A percentile compares a stretch with the other conserved stretches of the same genome.
Conservation (phyloP, 2,888 invertebrate species). For the Volucella inflata region DNA sequence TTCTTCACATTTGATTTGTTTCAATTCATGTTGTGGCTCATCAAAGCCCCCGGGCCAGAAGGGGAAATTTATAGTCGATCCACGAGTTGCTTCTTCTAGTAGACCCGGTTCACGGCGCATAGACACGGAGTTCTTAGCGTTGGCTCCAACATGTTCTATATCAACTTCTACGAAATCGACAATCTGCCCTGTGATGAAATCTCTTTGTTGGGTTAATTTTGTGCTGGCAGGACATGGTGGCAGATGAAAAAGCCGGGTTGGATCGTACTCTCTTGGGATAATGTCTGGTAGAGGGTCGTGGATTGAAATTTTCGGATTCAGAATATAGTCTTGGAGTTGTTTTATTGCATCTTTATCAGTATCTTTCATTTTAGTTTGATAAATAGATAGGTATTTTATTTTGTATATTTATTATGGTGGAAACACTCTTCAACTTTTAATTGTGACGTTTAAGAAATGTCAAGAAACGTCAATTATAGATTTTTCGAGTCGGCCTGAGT, state of each 20-base stretch:
- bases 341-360: slow-evolving; percentile 63
- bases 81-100: slow-evolving; percentile 88
- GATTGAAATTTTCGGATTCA: slow-evolving; percentile 81
- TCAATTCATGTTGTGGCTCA: slow-evolving; percentile 84
- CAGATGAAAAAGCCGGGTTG: slow-evolving; percentile 79
- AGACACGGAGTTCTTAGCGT: slow-evolving; percentile 90
- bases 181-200: slow-evolving; percentile 91
- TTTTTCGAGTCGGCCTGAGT: too few species aligned
- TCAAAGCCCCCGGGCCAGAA: slow-evolving; percentile 95
- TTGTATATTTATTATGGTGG: not conserved
- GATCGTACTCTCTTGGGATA: slow-evolving; percentile 79
- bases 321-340: slow-evolving; percentile 80
- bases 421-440: too few species aligned
- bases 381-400: not conserved
- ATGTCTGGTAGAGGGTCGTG: slow-evolving; percentile 82
- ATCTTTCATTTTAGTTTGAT: slow-evolving; percentile 29
- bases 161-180: slow-evolving; percentile 87
- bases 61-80: slow-evolving; percentile 91
- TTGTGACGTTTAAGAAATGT: too few species aligned
- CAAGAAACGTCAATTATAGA: too few species aligned
- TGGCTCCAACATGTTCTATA: slow-evolving; percentile 86
- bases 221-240: slow-evolving; percentile 81
- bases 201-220: slow-evolving; percentile 84
- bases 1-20: slow-evolving; percentile 82
- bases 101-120: slow-evolving; percentile 91